Evolutionary conservation across 2,113 vertebrate species (phyloP), one percentile per base, ranked within the genome.

Genomic region (Gulo gulo): DNA sequence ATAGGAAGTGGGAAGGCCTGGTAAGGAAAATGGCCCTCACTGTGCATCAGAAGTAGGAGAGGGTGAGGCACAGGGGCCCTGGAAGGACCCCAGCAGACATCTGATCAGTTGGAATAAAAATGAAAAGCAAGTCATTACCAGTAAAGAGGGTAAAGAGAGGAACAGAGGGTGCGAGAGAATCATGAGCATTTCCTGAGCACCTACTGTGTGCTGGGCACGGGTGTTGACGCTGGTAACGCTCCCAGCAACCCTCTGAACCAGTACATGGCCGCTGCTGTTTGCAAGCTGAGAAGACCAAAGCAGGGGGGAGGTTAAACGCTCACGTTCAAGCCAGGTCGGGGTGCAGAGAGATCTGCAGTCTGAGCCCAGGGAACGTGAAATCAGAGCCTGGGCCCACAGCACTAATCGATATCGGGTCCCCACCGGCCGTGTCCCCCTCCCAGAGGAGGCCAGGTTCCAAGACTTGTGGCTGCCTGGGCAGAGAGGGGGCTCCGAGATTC

Each of bases 41-140:
- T 12, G 8, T 55, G 8, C 78, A n/a, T 83, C 82, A 45, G 34
- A 76, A 61, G 42, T 36, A 78, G 39, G 39, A 69, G 42, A 55
- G 50, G 45, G 2, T 1, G 24, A 31, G 42, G 34, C 59, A n/a
- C 29, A 3, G 2, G 36, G 26, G 71, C 20, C 65, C 15, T 0
- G 29, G 18, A 71, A 85, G n/a, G 47, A 61, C 50, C 24, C 7
- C 5, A 36, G 29, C 26, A 76, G 50, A 52, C 36, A 52, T n/a
- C 36, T 61, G 34, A 45, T 20, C 31, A 45, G n/a, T 52, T 52
- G 21, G 42, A 85, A 67, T 59, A 42, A 63, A 88, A 76, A 76
- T 65, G 59, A 20, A 39, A 63, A 6, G 24, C 36, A 52, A 29
- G 29, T 24, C 31, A 57, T 39, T 57, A 29, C 2, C 1, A 94